phyloP scores from a whole-genome alignment of 2,113 vertebrate species.

The Ammodytes dubius region DNA sequence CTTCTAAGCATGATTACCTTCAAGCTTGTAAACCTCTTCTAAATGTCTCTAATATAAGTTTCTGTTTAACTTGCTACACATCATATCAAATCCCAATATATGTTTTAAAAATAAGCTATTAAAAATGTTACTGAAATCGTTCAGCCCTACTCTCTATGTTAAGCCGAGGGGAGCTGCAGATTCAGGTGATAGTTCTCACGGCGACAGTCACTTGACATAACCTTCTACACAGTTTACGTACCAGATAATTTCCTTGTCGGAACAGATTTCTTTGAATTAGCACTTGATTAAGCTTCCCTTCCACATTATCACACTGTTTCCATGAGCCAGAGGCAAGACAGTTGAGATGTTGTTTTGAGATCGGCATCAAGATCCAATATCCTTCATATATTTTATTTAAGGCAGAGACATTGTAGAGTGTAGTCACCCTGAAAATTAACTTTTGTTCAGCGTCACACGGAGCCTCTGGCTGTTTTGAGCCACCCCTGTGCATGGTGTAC shows the following conservation, averaged over 20 bases:
- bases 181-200: too few species aligned
- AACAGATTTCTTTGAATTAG: constrained; percentile 6
- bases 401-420: constrained; percentile 11
- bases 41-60: too few species aligned
- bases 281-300: neutral
- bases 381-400: constrained; percentile 10
- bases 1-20: neutral
- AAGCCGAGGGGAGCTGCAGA: too few species aligned
- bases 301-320: constrained; percentile 9
- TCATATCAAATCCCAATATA: too few species aligned
- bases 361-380: neutral
- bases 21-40: neutral
- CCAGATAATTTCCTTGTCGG: neutral
- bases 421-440: constrained; percentile 48
- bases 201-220: neutral
- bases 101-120: too few species aligned
- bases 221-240: neutral
- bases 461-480: constrained; percentile 38
- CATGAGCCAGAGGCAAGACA: neutral
- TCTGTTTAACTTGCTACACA: too few species aligned
- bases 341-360: constrained; percentile 8
- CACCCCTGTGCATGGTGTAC: constrained; percentile 47
- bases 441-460: constrained; percentile 16
- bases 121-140: too few species aligned
- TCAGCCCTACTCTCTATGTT: too few species aligned